phyloP scores from a whole-genome alignment of 2,888 invertebrate genomes.

The Mimas tiliae region DNA sequence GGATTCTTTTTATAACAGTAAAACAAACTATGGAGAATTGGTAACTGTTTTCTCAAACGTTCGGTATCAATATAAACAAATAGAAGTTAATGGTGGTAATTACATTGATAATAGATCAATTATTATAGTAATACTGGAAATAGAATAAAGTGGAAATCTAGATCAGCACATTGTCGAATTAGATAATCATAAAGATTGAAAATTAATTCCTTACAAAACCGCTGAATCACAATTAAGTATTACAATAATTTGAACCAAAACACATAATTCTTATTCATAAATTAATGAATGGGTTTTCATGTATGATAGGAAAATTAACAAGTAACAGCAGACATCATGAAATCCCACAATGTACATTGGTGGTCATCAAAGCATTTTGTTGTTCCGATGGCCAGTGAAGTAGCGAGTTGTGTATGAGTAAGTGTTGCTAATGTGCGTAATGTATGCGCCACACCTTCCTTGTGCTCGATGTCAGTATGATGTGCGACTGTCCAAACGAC shows the following conservation, averaged over 20 bases:
- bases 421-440: conserved; percentile 17
- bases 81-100: too few species aligned
- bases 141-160: background rate
- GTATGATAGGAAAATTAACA: conserved; percentile 37
- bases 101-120: background rate
- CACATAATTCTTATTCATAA: conserved; percentile 48
- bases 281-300: conserved; percentile 49
- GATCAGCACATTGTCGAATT: background rate
- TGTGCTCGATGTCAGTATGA: conserved; percentile 18
- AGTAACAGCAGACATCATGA: conserved; percentile 44
- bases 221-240: background rate
- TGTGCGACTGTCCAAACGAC: background rate
- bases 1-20: background rate
- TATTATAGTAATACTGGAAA: background rate
- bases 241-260: conserved; percentile 36
- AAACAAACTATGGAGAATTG: background rate
- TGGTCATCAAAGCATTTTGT: conserved; percentile 7
- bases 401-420: conserved; percentile 19
- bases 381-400: conserved; percentile 6
- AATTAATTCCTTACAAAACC: background rate
- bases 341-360: conserved; percentile 41
- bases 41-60: background rate
- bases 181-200: background rate
- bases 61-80: background rate
- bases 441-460: conserved; percentile 12